Evolutionary conservation across 1,140 invertebrate genomes (phyloP).

Genomic region (Pemphigus obesinymphae): DNA sequence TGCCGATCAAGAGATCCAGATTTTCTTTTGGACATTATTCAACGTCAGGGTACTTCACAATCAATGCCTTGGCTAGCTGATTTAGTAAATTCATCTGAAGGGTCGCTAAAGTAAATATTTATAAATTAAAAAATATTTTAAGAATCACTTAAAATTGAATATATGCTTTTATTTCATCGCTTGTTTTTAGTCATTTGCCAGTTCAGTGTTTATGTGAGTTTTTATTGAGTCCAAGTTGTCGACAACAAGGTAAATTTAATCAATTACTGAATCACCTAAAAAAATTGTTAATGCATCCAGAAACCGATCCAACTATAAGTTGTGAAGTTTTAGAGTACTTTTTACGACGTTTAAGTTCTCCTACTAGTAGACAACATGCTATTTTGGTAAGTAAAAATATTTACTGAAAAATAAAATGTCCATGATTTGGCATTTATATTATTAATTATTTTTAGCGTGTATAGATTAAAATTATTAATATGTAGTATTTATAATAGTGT

Average conservation of each 20-base stretch:
- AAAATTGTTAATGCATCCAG: slow-evolving; percentile 59
- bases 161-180: background rate
- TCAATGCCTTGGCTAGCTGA: slow-evolving; percentile 97
- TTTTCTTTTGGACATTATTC: slow-evolving; percentile 88
- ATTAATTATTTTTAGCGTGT: background rate
- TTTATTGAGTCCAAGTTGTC: slow-evolving; percentile 68
- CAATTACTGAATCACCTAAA: slow-evolving; percentile 75
- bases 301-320: slow-evolving; percentile 58
- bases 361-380: slow-evolving; percentile 72
- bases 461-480: background rate
- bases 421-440: background rate
- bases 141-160: background rate
- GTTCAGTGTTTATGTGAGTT: slow-evolving; percentile 96
- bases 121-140: slow-evolving; percentile 42
- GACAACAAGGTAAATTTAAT: slow-evolving; percentile 64
- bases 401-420: background rate
- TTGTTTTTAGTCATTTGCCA: slow-evolving; percentile 70
- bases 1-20: slow-evolving; percentile 86
- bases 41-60: slow-evolving; percentile 75
- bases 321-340: slow-evolving; percentile 90
- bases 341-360: slow-evolving; percentile 75
- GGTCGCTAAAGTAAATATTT: slow-evolving; percentile 62
- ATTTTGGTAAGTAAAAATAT: slow-evolving; percentile 55
- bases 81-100: slow-evolving; percentile 85
- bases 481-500: too few relatives aligned